These are phyloP conservation scores for Drosophila pachea DNA, from an alignment of 1,140 invertebrate genomes.

Conservation along the genomic window DNA sequence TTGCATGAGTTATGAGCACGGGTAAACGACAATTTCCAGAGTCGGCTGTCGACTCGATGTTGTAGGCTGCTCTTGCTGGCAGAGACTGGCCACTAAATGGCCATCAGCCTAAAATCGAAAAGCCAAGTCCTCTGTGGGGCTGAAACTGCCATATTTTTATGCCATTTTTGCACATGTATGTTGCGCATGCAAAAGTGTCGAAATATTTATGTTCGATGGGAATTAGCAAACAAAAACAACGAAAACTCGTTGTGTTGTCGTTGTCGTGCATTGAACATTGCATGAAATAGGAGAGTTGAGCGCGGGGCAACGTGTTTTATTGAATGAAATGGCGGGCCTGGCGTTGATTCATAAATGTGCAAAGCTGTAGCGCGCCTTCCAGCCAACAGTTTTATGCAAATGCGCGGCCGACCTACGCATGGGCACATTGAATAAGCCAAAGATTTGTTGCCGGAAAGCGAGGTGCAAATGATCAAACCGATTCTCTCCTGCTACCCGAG, in stretches of 20 bases:
- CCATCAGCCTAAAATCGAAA: conserved; percentile 40
- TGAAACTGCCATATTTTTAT: conserved; percentile 72
- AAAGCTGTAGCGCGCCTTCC: conserved; percentile 23
- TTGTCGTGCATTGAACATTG: conserved; percentile 70
- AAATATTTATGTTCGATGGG: conserved; percentile 72
- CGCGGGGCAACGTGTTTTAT: conserved; percentile 62
- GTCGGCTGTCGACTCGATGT: not conserved
- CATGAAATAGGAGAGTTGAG: conserved; percentile 35
- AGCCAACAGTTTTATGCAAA: conserved; percentile 61
- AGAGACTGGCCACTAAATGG: conserved; percentile 49
- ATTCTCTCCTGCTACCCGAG: not conserved
- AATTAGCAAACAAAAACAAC: conserved; percentile 56
- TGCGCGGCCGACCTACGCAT: conserved; percentile 64
- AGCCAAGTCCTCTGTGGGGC: conserved; percentile 1
- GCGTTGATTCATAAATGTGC: conserved; percentile 76
- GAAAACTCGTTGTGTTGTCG: conserved; percentile 42
- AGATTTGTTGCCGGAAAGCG: conserved; percentile 68
- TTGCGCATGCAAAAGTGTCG: conserved; percentile 74
- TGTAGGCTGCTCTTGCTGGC: conserved; percentile 3
- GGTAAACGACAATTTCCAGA: conserved; percentile 56
- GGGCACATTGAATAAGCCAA: conserved; percentile 62
- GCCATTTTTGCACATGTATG: conserved; percentile 70
- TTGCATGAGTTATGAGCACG: conserved; percentile 78
- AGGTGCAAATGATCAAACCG: conserved; percentile 68
- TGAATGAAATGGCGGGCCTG: conserved; percentile 73